Evolutionary conservation across 2,888 invertebrate genomes (phyloP).

Genomic region (Leptopilina myrica): DNA sequence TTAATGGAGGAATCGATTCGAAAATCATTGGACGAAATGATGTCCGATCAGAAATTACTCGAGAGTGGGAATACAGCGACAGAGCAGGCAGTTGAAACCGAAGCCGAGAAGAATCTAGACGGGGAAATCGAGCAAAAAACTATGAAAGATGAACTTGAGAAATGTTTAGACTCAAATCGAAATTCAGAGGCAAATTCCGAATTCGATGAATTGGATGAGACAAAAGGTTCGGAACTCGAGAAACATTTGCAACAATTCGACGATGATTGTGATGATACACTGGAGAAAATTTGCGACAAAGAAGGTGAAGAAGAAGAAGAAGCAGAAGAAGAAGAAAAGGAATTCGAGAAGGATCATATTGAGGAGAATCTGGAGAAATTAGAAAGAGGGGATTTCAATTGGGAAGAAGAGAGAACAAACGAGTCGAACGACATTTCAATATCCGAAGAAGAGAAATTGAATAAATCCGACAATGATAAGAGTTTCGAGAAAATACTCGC

Average conservation of each 20-base stretch:
- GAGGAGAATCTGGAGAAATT: slow-evolving; percentile 34
- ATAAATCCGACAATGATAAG: background rate
- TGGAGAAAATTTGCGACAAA: slow-evolving; percentile 25
- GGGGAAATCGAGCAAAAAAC: too few relatives aligned
- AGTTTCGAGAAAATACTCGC: background rate
- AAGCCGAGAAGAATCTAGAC: background rate
- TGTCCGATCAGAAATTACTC: slow-evolving; percentile 60
- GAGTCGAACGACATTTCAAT: background rate
- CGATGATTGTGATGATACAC: slow-evolving; percentile 16
- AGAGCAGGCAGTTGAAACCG: slow-evolving; percentile 10
- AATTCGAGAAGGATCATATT: slow-evolving; percentile 20
- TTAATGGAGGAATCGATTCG: slow-evolving; percentile 67
- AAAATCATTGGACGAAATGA: slow-evolving; percentile 66
- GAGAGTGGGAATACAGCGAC: slow-evolving; percentile 39
- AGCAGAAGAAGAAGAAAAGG: slow-evolving; percentile 31
- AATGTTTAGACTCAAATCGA: background rate
- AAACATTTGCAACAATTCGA: background rate
- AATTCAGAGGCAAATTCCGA: slow-evolving; percentile 24
- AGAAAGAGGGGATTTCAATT: background rate
- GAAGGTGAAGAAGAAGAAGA: slow-evolving; percentile 41
- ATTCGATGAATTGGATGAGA: slow-evolving; percentile 1
- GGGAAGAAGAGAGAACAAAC: background rate
- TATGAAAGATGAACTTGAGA: background rate
- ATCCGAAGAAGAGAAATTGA: background rate
- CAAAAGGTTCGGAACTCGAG: background rate